phyloP scores from a whole-genome alignment of 2,888 invertebrate genomes.

The Luperina nickerlii region DNA sequence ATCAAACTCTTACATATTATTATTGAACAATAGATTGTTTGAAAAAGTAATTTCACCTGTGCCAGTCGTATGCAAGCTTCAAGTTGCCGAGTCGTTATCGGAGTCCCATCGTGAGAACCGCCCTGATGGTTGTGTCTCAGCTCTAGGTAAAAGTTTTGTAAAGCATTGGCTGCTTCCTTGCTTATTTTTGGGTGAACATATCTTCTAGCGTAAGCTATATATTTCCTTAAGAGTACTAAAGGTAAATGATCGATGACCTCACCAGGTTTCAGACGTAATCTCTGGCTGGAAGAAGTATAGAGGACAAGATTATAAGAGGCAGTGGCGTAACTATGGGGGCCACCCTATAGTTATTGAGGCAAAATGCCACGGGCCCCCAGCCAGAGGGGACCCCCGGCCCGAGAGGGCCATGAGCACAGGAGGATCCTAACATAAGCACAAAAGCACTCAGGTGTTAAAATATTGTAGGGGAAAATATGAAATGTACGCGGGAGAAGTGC shows the following conservation, averaged over 20 bases:
- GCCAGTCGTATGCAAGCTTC: slow-evolving; percentile 97
- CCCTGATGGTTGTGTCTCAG: slow-evolving; percentile 92
- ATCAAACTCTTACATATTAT: not conserved
- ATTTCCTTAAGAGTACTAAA: slow-evolving; percentile 94
- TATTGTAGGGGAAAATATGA: too few relatives aligned
- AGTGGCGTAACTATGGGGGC: too few relatives aligned
- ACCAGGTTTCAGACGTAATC: slow-evolving; percentile 90
- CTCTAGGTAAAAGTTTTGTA: slow-evolving; percentile 95
- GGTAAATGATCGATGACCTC: slow-evolving; percentile 94
- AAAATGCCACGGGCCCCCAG: too few relatives aligned
- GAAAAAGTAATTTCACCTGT: slow-evolving; percentile 86
- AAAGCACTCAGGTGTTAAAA: too few relatives aligned
- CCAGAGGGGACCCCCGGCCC: too few relatives aligned
- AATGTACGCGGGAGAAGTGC: too few relatives aligned
- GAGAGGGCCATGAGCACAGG: too few relatives aligned
- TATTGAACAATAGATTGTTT: not conserved
- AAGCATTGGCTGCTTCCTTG: slow-evolving; percentile 92
- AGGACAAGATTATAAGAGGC: not conserved
- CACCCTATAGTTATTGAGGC: too few relatives aligned
- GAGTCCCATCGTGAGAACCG: slow-evolving; percentile 91
- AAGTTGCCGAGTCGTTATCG: slow-evolving; percentile 95
- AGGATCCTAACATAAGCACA: too few relatives aligned
- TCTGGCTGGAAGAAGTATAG: slow-evolving; percentile 86
- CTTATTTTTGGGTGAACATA: slow-evolving; percentile 95
- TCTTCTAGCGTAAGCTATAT: slow-evolving; percentile 97